These are phyloP conservation scores for Xenotilapia flavipinnis DNA, from an alignment of 2,113 vertebrate species.

Conservation along the genomic window DNA sequence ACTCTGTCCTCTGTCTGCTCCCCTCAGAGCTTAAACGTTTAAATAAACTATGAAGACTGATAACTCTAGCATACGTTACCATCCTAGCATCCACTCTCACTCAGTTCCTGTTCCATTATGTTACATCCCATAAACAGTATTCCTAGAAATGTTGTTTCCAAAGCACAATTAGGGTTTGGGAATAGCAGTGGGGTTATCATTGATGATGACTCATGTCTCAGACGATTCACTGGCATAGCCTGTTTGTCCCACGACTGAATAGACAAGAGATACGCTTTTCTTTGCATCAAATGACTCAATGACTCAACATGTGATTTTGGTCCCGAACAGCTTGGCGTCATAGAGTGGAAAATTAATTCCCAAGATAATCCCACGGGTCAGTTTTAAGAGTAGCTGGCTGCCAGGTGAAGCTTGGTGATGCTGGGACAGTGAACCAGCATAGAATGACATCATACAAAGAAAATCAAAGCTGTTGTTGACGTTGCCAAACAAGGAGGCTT, in stretches of 20 bases:
- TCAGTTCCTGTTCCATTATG: background rate
- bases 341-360: background rate
- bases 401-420: background rate
- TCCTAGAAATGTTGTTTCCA: background rate
- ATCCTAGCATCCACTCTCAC: background rate
- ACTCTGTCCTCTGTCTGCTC: slow-evolving; percentile 27
- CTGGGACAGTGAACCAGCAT: background rate
- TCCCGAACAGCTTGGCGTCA: background rate
- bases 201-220: background rate
- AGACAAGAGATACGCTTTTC: background rate
- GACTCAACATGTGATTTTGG: background rate
- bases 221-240: background rate
- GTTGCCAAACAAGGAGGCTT: background rate
- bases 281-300: background rate
- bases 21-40: slow-evolving; percentile 11
- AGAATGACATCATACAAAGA: background rate
- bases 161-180: background rate
- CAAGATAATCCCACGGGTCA: background rate
- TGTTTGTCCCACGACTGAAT: background rate
- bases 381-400: background rate
- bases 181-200: background rate
- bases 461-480: background rate
- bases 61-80: background rate
- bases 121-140: background rate
- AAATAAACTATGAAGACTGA: slow-evolving; percentile 27